These are phyloP conservation scores for Lutjanus argentimaculatus DNA, from an alignment of 2,797 vertebrate species.

Conservation along the genomic window DNA sequence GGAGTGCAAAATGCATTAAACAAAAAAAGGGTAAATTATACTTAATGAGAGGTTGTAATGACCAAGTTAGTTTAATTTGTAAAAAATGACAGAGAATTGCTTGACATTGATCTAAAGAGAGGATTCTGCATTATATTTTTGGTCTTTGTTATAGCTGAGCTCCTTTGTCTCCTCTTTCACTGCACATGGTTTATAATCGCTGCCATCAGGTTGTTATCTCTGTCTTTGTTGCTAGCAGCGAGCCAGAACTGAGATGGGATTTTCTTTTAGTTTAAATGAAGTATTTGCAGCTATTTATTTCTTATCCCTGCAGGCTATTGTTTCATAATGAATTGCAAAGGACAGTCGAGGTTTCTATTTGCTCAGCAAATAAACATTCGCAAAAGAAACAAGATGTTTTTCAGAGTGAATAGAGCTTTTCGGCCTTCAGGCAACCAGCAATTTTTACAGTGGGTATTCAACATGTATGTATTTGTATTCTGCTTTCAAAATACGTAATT, in stretches of 20 bases:
- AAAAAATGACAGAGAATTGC: constrained; percentile 27
- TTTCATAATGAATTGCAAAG: constrained; percentile 69
- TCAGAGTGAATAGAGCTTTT: constrained; percentile 41
- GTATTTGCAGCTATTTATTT: constrained; percentile 70
- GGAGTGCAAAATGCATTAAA: constrained; percentile 33
- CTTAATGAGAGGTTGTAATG: constrained; percentile 32
- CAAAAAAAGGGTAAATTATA: constrained; percentile 16
- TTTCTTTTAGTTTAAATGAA: constrained; percentile 65
- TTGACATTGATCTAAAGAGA: constrained; percentile 50
- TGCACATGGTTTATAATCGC: constrained; percentile 49
- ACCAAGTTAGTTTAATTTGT: constrained; percentile 37
- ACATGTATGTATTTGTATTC: constrained; percentile 24
- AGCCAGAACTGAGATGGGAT: constrained; percentile 58
- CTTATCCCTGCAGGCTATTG: constrained; percentile 56
- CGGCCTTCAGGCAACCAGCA: constrained; percentile 35
- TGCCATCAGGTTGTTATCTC: constrained; percentile 62
- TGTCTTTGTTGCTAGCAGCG: constrained; percentile 55
- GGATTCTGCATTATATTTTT: constrained; percentile 24
- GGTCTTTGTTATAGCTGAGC: constrained; percentile 17
- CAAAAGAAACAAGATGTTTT: constrained; percentile 42
- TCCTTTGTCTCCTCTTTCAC: constrained; percentile 28
- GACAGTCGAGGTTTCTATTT: constrained; percentile 48
- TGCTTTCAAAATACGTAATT: constrained; percentile 28
- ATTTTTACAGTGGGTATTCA: constrained; percentile 29
- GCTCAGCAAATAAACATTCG: constrained; percentile 49